Evolutionary conservation across 2,888 invertebrate genomes (phyloP).

Genomic region (Agrochola circellaris): DNA sequence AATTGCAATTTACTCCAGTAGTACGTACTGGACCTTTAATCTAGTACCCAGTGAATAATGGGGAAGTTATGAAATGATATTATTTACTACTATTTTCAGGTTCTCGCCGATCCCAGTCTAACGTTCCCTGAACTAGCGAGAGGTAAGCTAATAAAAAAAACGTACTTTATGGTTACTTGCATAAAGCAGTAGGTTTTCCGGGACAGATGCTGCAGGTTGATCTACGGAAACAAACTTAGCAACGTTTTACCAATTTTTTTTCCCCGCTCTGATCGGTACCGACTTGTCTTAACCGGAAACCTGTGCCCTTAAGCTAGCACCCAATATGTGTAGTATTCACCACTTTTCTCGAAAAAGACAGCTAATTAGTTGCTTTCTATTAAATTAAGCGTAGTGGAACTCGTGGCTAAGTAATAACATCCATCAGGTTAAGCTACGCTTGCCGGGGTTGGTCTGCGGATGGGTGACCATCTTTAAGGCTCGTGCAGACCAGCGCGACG

Average conservation of each 20-base stretch:
- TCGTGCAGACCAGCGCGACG: too few relatives aligned
- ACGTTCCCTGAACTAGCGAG: conserved; percentile 70
- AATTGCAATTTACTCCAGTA: not conserved
- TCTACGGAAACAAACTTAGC: not conserved
- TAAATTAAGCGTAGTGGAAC: not conserved
- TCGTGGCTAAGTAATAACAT: too few relatives aligned
- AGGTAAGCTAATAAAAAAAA: conserved; percentile 55
- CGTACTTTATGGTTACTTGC: not conserved
- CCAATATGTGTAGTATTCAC: not conserved
- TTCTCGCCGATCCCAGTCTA: conserved; percentile 61
- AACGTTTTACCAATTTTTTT: too few relatives aligned
- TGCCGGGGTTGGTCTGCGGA: too few relatives aligned
- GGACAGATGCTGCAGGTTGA: not conserved
- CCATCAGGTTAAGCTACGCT: too few relatives aligned
- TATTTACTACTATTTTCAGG: conserved; percentile 56
- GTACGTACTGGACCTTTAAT: not conserved
- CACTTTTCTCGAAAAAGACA: not conserved
- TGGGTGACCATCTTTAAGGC: too few relatives aligned
- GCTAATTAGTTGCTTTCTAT: not conserved
- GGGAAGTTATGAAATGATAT: too few relatives aligned
- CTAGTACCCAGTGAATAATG: not conserved
- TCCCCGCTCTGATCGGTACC: too few relatives aligned
- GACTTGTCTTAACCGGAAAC: too few relatives aligned
- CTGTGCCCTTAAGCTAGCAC: too few relatives aligned
- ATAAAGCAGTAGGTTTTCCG: not conserved